Conservation (phyloP, 2,888 invertebrate species). For the Melanotus villosus region DNA sequence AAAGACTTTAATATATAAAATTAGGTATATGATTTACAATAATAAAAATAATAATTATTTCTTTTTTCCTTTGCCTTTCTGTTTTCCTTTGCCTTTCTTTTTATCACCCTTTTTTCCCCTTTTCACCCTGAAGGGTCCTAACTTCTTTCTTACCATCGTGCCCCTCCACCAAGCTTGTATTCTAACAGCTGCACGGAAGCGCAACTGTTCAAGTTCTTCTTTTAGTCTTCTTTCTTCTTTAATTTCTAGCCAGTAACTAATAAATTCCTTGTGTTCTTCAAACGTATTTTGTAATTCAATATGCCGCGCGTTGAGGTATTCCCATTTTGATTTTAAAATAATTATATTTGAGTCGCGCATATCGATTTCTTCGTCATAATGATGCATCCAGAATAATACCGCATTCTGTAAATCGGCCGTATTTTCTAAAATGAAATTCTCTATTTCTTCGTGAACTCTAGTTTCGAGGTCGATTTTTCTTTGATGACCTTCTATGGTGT, state of each 20-base stretch:
- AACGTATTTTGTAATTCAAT: slow-evolving; percentile 49
- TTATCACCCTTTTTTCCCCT: background rate
- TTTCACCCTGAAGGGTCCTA: slow-evolving; percentile 29
- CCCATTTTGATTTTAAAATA: slow-evolving; percentile 53
- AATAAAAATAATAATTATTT: background rate
- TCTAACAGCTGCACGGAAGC: slow-evolving; percentile 50
- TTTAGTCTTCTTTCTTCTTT: slow-evolving; percentile 50
- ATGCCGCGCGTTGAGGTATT: slow-evolving; percentile 53
- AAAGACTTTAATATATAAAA: too few species aligned
- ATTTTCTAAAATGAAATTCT: slow-evolving; percentile 57
- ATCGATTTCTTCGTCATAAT: slow-evolving; percentile 61
- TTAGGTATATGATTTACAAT: too few species aligned
- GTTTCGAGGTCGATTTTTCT: slow-evolving; percentile 55
- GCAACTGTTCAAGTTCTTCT: background rate
- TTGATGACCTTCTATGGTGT: slow-evolving; percentile 49
- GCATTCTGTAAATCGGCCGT: slow-evolving; percentile 56
- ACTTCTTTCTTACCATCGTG: slow-evolving; percentile 55
- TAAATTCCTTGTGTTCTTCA: slow-evolving; percentile 52
- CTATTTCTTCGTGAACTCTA: slow-evolving; percentile 56
- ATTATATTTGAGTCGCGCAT: slow-evolving; percentile 55
- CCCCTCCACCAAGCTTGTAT: slow-evolving; percentile 63
- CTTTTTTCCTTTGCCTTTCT: slow-evolving; percentile 35
- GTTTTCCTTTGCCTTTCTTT: too few species aligned
- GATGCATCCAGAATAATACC: slow-evolving; percentile 61
- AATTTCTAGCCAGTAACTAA: slow-evolving; percentile 57